Percentiles rank a stretch among this genome's conserved stretches.
phyloP scores from a whole-genome alignment of 2,888 invertebrate species.

The Melanophora roralis region DNA sequence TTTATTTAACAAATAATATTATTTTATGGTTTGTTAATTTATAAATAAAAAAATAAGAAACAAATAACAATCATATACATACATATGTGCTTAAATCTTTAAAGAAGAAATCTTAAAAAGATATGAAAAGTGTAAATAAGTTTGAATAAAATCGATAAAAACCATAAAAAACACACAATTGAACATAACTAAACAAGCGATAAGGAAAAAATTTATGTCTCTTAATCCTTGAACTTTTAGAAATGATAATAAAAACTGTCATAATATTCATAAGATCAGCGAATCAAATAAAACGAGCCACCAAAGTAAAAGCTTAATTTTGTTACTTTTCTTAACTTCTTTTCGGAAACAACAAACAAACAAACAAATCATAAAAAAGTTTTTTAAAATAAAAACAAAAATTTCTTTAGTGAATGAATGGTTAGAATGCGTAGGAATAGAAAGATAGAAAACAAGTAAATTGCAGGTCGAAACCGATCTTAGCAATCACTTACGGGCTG shows the following conservation, averaged over 20 bases:
- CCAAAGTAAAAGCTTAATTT: conserved; percentile 52
- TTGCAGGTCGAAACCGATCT: too few relatives aligned
- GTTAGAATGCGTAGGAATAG: conserved; percentile 44
- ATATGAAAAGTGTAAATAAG: conserved; percentile 20
- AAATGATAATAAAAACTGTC: conserved; percentile 71
- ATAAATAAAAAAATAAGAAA: conserved; percentile 11
- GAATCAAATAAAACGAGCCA: conserved; percentile 33
- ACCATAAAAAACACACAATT: conserved; percentile 22
- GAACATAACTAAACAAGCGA: neutral
- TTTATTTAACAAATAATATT: neutral
- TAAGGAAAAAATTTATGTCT: conserved; percentile 37
- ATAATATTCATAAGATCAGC: conserved; percentile 71
- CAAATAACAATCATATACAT: neutral
- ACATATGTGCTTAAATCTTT: conserved; percentile 27
- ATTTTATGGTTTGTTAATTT: conserved; percentile 48
- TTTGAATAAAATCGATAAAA: conserved; percentile 40
- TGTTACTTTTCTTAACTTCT: neutral
- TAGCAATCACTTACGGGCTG: too few relatives aligned
- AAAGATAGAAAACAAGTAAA: neutral
- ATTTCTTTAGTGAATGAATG: conserved; percentile 27
- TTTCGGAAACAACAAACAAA: conserved; percentile 56
- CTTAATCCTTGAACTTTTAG: conserved; percentile 67
- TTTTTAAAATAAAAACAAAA: conserved; percentile 30
- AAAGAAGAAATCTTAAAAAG: neutral
- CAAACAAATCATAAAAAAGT: conserved; percentile 63